A percentile compares a stretch with the other conserved stretches of the same genome.
phyloP scores from a whole-genome alignment of 92 coral and sea anemone genomes.

The Metridium senile region DNA sequence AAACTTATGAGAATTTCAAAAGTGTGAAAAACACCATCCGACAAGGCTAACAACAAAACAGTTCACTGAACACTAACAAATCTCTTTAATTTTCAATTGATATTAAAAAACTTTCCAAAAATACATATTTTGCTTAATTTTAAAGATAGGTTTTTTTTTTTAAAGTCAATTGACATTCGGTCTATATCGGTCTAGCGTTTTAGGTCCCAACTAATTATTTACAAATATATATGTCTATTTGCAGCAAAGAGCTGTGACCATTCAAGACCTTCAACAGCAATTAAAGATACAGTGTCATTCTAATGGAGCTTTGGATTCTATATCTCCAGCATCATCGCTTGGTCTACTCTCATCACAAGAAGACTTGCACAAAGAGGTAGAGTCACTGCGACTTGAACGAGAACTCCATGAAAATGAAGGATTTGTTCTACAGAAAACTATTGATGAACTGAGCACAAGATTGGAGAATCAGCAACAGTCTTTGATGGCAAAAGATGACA shows the following conservation, averaged over 20 bases:
- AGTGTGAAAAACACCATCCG: too few species aligned
- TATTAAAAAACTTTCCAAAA: too few species aligned
- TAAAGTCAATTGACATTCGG: too few species aligned
- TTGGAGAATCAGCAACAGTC: constrained; percentile 79
- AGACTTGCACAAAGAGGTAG: constrained; percentile 73
- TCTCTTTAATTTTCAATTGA: too few species aligned
- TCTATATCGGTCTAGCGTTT: too few species aligned
- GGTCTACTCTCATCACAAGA: constrained; percentile 60
- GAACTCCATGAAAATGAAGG: constrained; percentile 86
- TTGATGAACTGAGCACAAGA: constrained; percentile 78
- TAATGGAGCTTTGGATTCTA: constrained; percentile 32
- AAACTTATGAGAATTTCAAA: too few species aligned
- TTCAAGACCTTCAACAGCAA: constrained; percentile 78
- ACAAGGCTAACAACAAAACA: too few species aligned
- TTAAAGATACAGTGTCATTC: constrained; percentile 49
- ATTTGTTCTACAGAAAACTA: constrained; percentile 75
- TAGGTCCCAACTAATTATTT: too few species aligned
- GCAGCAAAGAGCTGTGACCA: constrained; percentile 78
- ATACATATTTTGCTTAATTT: too few species aligned
- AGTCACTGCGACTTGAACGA: constrained; percentile 65
- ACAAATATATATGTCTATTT: neutral
- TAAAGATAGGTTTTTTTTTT: too few species aligned
- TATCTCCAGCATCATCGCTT: constrained; percentile 58
- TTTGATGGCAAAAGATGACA: constrained; percentile 76
- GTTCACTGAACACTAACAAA: too few species aligned